phyloP scores from a whole-genome alignment of 2,113 vertebrate genomes.

The Henicopernis longicauda region DNA sequence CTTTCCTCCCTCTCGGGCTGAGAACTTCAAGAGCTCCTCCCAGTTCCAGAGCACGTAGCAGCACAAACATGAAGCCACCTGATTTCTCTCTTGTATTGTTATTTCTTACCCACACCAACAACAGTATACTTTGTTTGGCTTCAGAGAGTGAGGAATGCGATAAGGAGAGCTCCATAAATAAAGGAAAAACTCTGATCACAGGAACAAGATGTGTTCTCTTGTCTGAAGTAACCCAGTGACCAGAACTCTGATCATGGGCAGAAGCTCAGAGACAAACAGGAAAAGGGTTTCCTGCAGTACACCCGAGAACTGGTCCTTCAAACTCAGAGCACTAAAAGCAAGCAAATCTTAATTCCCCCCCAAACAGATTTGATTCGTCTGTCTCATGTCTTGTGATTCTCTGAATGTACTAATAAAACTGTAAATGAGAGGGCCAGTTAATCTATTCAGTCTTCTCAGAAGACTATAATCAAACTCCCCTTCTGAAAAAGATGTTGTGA shows the following conservation, averaged over 20 bases:
- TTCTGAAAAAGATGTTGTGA: neutral
- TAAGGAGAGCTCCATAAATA: neutral
- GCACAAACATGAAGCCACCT: neutral
- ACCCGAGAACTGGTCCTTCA: neutral
- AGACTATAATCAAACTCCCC: neutral
- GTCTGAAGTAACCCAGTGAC: neutral
- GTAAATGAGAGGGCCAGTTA: neutral
- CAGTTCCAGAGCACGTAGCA: neutral
- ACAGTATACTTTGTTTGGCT: neutral
- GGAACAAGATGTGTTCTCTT: neutral
- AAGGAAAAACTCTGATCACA: neutral
- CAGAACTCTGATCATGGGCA: neutral
- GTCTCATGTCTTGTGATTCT: neutral
- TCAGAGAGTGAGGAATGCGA: rapidly evolving
- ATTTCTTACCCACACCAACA: neutral
- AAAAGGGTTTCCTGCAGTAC: neutral
- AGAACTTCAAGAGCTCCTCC: neutral
- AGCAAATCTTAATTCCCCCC: neutral
- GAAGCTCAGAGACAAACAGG: neutral
- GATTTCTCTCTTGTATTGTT: neutral
- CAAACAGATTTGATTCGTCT: neutral
- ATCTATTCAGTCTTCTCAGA: neutral
- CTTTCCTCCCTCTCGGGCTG: neutral
- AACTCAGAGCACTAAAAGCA: neutral
- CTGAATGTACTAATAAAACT: neutral